Evolutionary conservation across 2,888 invertebrate species (phyloP).

Genomic region (Teleiodes luculella): DNA sequence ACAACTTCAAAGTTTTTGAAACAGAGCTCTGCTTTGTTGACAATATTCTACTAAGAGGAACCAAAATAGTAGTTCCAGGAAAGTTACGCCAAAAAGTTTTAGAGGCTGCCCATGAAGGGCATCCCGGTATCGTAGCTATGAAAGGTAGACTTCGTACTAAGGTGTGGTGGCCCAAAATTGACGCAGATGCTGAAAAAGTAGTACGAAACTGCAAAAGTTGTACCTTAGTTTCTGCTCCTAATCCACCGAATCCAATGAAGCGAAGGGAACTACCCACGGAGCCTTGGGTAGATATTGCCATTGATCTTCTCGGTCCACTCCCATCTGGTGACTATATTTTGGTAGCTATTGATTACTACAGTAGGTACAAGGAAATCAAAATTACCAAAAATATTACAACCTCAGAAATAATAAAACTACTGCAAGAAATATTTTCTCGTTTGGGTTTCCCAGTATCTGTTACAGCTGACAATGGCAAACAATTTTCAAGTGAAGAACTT

Average conservation of each 20-base stretch:
- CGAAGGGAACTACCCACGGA: constrained; percentile 16
- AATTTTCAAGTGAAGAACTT: too few relatives aligned
- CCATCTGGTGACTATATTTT: too few relatives aligned
- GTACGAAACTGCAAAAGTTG: too few relatives aligned
- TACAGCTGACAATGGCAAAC: too few relatives aligned
- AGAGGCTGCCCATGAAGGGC: constrained; percentile 27
- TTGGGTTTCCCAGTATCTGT: too few relatives aligned
- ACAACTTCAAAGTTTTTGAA: not conserved
- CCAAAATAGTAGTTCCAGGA: constrained; percentile 23
- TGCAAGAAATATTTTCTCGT: too few relatives aligned
- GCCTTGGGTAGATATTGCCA: constrained; percentile 26
- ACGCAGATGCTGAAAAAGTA: constrained; percentile 21
- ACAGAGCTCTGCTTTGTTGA: not conserved
- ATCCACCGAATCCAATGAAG: constrained; percentile 18
- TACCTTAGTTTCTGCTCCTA: too few relatives aligned
- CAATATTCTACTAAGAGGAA: constrained; percentile 21
- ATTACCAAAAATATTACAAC: too few relatives aligned
- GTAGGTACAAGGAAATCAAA: too few relatives aligned
- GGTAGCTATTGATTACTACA: too few relatives aligned
- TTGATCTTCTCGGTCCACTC: constrained; percentile 25
- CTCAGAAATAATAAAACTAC: too few relatives aligned
- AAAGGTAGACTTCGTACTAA: constrained; percentile 23
- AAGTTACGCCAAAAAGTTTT: constrained; percentile 22
- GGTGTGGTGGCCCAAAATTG: constrained; percentile 28
- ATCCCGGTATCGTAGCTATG: constrained; percentile 26